Evolutionary conservation across 2,113 vertebrate genomes (phyloP), one percentile per base, ranked within the genome.

Genomic region (Tursiops truncatus): DNA sequence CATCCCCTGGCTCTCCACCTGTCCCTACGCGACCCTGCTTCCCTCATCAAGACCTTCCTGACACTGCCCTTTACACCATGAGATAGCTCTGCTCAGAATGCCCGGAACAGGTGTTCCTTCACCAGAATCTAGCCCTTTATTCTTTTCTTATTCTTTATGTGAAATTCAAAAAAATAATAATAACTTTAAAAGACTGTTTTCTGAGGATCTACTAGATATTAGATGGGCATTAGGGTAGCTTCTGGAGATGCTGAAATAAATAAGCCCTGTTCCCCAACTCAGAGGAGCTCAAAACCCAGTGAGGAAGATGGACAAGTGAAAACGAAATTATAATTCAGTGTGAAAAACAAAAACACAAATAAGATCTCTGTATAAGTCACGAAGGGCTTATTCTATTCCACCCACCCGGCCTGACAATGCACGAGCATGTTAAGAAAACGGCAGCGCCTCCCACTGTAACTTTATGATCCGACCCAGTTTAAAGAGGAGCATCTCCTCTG

Each of bases 21-120:
- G 3, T 14, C 31, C 10, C 14, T 15, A 67, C 0, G 0, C 2
- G 1, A 11, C 2, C 7, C 11, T 1, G 50, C 17, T 0, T 65
- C 6, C 13, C 7, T 26, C 5, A 2, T 5, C 20, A 36, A 28
- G 9, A 18, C n/a, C 71, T 67, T 50, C 44, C 36, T 8, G 28
- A 20, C 2, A 2, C 6, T 41, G 12, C 8, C 0, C 0, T 31
- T 65, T 1, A 60, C 50, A 31, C 6, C 2, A 53, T 18, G 13
- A 58, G 58, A 14, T 21, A 12, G 12, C 33, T 20, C 1, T 3
- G 47, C 33, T 84, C 53, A 44, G 60, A 28, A 70, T 0, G 23
- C n/a, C 47, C 2, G 4, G 4, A 5, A 18, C 3, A 58, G 5
- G 8, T 8, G 1, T 3, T 50, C n/a, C 26, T 31, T 26, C 26